Conservation (phyloP, 2,113 vertebrate genomes). For the Aptenodytes patagonicus region DNA sequence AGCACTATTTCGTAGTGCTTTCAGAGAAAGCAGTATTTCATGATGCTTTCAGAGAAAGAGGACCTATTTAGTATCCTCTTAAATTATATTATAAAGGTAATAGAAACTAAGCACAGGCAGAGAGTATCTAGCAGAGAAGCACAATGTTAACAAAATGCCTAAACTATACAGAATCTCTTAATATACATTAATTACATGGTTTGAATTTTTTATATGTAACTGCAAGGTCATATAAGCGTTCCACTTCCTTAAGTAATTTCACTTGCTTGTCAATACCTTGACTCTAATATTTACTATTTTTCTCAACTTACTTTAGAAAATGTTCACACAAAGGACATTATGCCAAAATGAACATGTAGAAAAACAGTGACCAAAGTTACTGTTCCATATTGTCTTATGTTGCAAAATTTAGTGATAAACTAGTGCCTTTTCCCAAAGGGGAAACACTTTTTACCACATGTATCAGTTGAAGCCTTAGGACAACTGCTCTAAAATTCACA, state of each 20-base stretch:
- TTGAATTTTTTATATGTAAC: not conserved
- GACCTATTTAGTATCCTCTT: not conserved
- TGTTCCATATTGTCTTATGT: not conserved
- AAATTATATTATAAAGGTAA: not conserved
- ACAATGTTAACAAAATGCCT: not conserved
- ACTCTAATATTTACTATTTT: not conserved
- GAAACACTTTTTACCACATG: not conserved
- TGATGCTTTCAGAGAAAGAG: not conserved
- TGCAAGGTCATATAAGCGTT: not conserved
- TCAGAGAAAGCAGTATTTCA: not conserved
- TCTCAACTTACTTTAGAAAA: not conserved
- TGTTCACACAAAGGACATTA: not conserved
- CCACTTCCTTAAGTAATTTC: not conserved
- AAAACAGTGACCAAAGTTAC: not conserved
- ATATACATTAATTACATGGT: not conserved
- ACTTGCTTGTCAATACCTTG: not conserved
- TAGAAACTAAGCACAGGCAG: not conserved
- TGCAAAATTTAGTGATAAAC: not conserved
- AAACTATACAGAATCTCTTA: not conserved
- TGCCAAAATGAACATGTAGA: not conserved
- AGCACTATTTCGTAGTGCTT: not conserved
- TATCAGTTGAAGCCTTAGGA: not conserved
- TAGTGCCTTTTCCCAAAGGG: not conserved
- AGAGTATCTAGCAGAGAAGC: not conserved
- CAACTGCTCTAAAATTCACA: not conserved